Evolutionary conservation across 1,140 invertebrate genomes (phyloP).

Genomic region (Zaprionus kolodkinae): DNA sequence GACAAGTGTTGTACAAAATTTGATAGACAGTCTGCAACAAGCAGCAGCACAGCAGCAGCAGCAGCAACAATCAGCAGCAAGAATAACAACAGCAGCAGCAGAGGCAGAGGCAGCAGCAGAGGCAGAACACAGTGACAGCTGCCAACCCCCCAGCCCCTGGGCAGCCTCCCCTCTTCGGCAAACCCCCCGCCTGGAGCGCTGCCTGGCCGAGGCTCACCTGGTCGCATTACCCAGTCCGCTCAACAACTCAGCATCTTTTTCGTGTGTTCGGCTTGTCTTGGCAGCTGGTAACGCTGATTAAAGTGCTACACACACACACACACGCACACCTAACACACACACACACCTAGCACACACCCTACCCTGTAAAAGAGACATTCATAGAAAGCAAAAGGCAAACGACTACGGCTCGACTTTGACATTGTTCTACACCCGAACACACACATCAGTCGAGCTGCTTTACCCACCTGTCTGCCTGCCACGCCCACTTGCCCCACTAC

Average conservation of each 20-base stretch:
- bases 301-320: conserved; percentile 50
- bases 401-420: conserved; percentile 8
- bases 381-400: conserved; percentile 47
- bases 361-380: neutral
- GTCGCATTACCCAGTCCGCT: conserved; percentile 16
- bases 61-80: conserved; percentile 6
- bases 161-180: no score
- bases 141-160: neutral
- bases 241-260: conserved; percentile 23
- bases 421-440: neutral
- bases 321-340: conserved; percentile 18
- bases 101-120: neutral
- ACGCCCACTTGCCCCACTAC: conserved; percentile 12
- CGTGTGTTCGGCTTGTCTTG: conserved; percentile 15
- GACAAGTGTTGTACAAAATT: neutral
- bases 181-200: no score
- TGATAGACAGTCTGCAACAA: conserved; percentile 14
- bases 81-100: conserved; percentile 6
- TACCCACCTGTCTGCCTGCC: neutral
- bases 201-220: neutral
- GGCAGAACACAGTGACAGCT: conserved; percentile 2
- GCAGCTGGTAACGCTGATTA: conserved; percentile 64
- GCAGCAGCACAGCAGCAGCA: neutral
- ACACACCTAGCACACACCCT: neutral
- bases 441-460: neutral